Base-by-base conservation (phyloP, 2,888 invertebrate species). In the Luperina testacea region DNA sequence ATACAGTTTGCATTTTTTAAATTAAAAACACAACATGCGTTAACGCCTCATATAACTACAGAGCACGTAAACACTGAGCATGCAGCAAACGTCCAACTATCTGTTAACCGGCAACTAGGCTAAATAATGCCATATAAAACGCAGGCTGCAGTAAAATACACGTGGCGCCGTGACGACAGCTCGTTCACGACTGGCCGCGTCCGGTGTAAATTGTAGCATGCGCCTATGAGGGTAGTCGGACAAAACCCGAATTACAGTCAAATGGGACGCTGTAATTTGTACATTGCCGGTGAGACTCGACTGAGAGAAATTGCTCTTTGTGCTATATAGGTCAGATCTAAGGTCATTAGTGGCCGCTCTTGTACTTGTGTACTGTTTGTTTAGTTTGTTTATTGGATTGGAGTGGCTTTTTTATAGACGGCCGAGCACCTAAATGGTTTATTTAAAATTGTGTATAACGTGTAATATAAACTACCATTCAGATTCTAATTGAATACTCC, bases 121-220 rank as follows among this genome's bases (percentile, higher is more conserved):
- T 90, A 90, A 79, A 91, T 92, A 89, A 90, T 90, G 88, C 84
- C 90, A 83, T 92, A 95, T 95, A 94, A 95, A 95, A 94, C 91
- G 94, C 95, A 96, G 93, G 84, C 88, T 90, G 93, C 92, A 92
- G 90, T 96, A 93, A 96, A 94, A 90, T 90, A 93, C 96, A 96
- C 94, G 93, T 95, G 95, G 87, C 86, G 80, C 89, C 82, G 77
- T 83, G 89, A 87, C 90, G 90, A 89, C 84, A 83, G 90, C 91
- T 88, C 90, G 90, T 91, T 92, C 91, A 89, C 90, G 91, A 93
- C 88, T 94, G 93, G 90, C 87, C 89, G 93, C 93, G 93, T 94
- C 95, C 95, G 94, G 94, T 90, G 93, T 93, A 94, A 95, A 95
- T 95, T 95, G 94, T 95, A 94, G 92, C 91, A 87, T 91, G 85